phyloP scores from a whole-genome alignment of 2,797 vertebrate genomes.

The Prunella strophiata region DNA sequence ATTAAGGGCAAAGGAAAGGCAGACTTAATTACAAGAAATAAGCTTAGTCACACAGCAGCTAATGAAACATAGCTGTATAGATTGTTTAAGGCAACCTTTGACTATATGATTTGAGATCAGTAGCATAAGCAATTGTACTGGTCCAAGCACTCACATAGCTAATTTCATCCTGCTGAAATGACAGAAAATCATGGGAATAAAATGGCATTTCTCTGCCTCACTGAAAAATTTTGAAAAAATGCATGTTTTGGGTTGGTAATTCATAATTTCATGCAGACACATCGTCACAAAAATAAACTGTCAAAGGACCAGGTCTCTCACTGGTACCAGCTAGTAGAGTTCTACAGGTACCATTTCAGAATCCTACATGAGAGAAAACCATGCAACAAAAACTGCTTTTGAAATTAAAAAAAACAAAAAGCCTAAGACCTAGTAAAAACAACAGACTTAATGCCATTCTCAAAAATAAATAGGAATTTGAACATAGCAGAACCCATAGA shows the following conservation, averaged over 20 bases:
- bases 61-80: slow-evolving; percentile 17
- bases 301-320: not conserved
- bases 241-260: not conserved
- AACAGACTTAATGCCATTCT: not conserved
- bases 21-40: slow-evolving; percentile 6
- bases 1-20: not conserved
- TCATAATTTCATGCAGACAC: not conserved
- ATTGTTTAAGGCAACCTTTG: not conserved
- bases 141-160: not conserved
- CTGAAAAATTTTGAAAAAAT: not conserved
- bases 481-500: not conserved
- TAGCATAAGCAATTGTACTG: not conserved
- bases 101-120: not conserved
- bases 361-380: not conserved
- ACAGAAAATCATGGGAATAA: not conserved
- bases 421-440: not conserved
- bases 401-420: not conserved
- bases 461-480: not conserved
- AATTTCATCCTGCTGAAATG: not conserved
- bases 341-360: not conserved
- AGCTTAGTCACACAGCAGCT: not conserved
- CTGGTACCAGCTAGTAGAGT: not conserved
- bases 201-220: not conserved
- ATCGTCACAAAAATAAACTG: not conserved
- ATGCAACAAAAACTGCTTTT: not conserved